Base-by-base conservation (phyloP, 1,140 invertebrate species). In the Drosophila auraria region DNA sequence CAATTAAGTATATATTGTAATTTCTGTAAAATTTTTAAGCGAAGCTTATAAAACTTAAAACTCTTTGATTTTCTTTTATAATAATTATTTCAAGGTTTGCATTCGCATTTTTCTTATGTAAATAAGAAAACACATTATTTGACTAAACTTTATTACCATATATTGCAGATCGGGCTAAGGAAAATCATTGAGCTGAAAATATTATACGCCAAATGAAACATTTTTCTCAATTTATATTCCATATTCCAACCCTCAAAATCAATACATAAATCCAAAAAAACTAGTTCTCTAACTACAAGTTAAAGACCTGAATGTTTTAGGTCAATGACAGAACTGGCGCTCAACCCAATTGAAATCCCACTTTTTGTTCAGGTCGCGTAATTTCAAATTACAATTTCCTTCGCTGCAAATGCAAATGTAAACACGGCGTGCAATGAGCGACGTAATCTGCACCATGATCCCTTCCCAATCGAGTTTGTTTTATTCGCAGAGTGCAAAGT, bases 391-490 rank as follows among this genome's bases (percentile, higher is more conserved):
- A 61, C 75, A 76, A 80, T 82, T 87, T 82, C 54, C 49, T 50
- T 61, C 20, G 56, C 78, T 82, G 65, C 49, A 50, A 69, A 86
- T 86, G 83, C 80, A 86, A 87, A 86, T 86, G 45, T 76, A 87
- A 80, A 62, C 80, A 80, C 54, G 57, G 64, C 68, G 54, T 40
- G 68, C 68, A 73, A 60, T 47, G 75, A 50, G 51, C 76, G 56
- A 58, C 63, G 83, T 76, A 87, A 79, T 87, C 75, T 64, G 79
- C 64, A 53, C 81, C 70, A 47, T 65, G 72, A 84, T 72, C 63
- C 70, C 59, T 53, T 72, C n/a, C 23, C 66, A 69, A 63, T 80
- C 68, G 47, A 64, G 23, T 64, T 76, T 40, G 27, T 49, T 56
- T 59, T 54, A 54, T 78, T 74, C 66, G 70, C 30, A 17, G 73